Evolutionary conservation across 2,113 vertebrate species (phyloP), one percentile per base, ranked within the genome.

Genomic region (Hirundichthys speculiger): DNA sequence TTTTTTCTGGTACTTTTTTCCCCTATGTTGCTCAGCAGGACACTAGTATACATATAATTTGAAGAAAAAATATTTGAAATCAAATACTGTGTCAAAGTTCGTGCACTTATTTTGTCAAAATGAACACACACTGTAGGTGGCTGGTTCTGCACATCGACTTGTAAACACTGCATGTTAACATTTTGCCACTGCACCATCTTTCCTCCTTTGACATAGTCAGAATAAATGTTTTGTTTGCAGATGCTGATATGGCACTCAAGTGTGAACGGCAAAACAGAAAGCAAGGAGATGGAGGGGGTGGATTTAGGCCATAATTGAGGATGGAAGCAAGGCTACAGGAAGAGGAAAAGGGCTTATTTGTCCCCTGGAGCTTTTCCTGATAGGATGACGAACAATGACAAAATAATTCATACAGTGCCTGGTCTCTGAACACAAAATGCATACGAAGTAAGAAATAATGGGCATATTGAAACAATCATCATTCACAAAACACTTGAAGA

Each of bases 331-430:
- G 47, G 54, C 80, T 58, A 53, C 52, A 64, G 62, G 77, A 83
- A 64, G 57, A 70, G 84, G 88, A 89, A 83, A 82, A 72, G 34
- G 50, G 47, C 51, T 81, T 51, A 72, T 66, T 85, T 69, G 60
- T 77, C 71, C 69, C 51, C 67, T 48, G 73, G 73, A 58, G 58
- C 72, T 56, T 84, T 86, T 80, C 69, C 71, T 84, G 70, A 34
- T 53, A 57, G 25, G 65, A 67, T 2, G n/a, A 79, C 22, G 66
- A 56, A 75, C 64, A 68, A 63, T 49, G 64, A 50, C 60, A n/a
- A 65, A 56, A 73, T 48, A 52, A 79, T 82, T 49, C 49, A 64
- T 2, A 46, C 13, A 43, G 13, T 13, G 4, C 5, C 51, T 19
- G 20, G n/a, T 48, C 8, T 39, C 13, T n/a, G 10, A 6, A 2